These are phyloP conservation scores for Speoplatyrhinus poulsoni DNA, from an alignment of 2,113 vertebrate genomes.

Conservation along the genomic window DNA sequence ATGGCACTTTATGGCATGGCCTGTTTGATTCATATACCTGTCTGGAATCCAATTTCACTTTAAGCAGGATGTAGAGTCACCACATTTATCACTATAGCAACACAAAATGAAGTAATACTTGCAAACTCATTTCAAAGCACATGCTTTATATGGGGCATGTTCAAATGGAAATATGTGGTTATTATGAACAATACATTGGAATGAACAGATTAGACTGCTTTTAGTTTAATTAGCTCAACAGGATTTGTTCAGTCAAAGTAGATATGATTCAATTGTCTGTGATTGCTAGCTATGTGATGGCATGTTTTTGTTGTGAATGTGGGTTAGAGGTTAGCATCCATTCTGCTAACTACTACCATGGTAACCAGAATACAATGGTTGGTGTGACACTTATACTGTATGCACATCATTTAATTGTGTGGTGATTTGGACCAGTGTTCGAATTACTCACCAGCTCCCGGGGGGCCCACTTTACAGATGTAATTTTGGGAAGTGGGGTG, in stretches of 20 bases:
- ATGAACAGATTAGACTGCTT: slow-evolving; percentile 8
- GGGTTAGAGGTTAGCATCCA: slow-evolving; percentile 8
- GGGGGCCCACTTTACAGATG: too few species aligned
- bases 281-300: neutral
- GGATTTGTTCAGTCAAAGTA: neutral
- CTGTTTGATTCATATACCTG: slow-evolving; percentile 50
- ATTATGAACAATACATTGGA: slow-evolving; percentile 13
- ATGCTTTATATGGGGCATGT: neutral
- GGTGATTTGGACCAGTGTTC: too few species aligned
- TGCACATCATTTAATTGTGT: neutral
- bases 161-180: neutral
- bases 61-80: slow-evolving; percentile 21
- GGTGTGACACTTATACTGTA: neutral
- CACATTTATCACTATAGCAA: slow-evolving; percentile 41
- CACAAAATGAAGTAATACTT: slow-evolving; percentile 4
- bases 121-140: slow-evolving; percentile 7
- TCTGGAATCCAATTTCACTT: slow-evolving; percentile 48
- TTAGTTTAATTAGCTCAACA: slow-evolving; percentile 1
- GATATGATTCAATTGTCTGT: slow-evolving; percentile 3
- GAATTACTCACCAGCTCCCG: too few species aligned
- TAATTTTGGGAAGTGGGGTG: too few species aligned
- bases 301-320: neutral
- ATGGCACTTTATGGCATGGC: slow-evolving; percentile 27
- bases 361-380: slow-evolving; percentile 3
- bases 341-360: slow-evolving; percentile 8